Conservation (phyloP, 1,140 invertebrate genomes). For the Himalopsyche phryganea region DNA sequence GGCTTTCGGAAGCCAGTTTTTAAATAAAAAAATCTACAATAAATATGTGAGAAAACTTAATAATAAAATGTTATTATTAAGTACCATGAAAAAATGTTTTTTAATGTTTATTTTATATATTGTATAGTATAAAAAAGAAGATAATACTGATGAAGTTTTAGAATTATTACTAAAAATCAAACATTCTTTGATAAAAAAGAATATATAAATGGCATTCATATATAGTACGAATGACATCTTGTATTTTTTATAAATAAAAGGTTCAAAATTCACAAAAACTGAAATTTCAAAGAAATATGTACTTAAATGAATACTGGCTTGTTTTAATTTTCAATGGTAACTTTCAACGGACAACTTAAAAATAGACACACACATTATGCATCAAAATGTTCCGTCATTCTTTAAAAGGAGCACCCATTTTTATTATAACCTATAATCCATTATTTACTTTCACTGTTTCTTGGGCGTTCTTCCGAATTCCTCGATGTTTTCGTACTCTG, state of each 20-base stretch:
- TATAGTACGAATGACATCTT: no score
- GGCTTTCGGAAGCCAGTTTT: background rate
- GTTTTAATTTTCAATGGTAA: slow-evolving; percentile 10
- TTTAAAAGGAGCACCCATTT: slow-evolving; percentile 9
- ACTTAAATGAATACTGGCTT: slow-evolving; percentile 21
- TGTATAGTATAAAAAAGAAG: no score
- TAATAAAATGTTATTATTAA: background rate
- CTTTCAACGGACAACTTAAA: slow-evolving; percentile 4
- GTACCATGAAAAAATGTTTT: background rate
- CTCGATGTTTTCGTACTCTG: slow-evolving; percentile 53
- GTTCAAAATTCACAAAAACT: no score
- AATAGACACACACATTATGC: background rate
- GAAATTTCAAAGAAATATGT: background rate
- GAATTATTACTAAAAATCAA: no score
- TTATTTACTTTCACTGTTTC: slow-evolving; percentile 27
- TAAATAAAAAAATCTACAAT: background rate
- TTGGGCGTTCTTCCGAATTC: slow-evolving; percentile 51
- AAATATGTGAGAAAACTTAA: background rate
- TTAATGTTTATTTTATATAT: no score
- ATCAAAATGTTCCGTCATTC: slow-evolving; percentile 13
- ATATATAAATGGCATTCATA: no score
- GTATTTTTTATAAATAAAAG: no score
- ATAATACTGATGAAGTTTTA: no score
- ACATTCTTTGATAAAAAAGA: no score
- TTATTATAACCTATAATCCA: slow-evolving; percentile 6